phyloP scores from a whole-genome alignment of 2,797 vertebrate species.

The Sandelia bainsii region DNA sequence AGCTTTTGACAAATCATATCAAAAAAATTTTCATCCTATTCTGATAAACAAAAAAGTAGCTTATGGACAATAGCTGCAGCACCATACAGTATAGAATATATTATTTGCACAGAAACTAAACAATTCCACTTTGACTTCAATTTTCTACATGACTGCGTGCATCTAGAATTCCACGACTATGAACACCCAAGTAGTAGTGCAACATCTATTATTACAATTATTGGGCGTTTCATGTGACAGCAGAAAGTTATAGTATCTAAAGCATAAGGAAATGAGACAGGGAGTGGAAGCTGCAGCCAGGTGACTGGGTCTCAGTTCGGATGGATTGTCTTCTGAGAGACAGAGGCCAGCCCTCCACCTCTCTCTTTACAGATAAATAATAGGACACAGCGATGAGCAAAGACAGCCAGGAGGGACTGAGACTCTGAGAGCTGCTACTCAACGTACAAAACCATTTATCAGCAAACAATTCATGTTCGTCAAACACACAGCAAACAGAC shows the following conservation, averaged over 20 bases:
- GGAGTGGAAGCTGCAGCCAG: slow-evolving; percentile 19
- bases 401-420: slow-evolving; percentile 72
- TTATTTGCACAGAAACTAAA: not conserved
- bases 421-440: slow-evolving; percentile 57
- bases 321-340: slow-evolving; percentile 67
- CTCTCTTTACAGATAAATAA: slow-evolving; percentile 74
- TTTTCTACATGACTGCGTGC: not conserved
- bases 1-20: not conserved
- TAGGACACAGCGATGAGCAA: slow-evolving; percentile 64
- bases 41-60: not conserved
- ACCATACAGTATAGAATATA: not conserved
- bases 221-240: not conserved
- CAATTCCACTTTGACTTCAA: not conserved
- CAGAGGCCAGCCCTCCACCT: slow-evolving; percentile 49
- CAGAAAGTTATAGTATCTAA: slow-evolving; percentile 11
- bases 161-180: not conserved
- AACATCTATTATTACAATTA: slow-evolving; percentile 3
- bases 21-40: not conserved
- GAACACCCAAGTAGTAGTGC: not conserved
- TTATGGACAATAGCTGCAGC: not conserved
- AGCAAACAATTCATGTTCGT: slow-evolving; percentile 61
- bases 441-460: slow-evolving; percentile 76
- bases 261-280: slow-evolving; percentile 29
- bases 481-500: slow-evolving; percentile 49
- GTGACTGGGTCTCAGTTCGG: slow-evolving; percentile 45